These are phyloP conservation scores for Ploceus nigricollis DNA, from an alignment of 2,113 vertebrate genomes.

Conservation along the genomic window DNA sequence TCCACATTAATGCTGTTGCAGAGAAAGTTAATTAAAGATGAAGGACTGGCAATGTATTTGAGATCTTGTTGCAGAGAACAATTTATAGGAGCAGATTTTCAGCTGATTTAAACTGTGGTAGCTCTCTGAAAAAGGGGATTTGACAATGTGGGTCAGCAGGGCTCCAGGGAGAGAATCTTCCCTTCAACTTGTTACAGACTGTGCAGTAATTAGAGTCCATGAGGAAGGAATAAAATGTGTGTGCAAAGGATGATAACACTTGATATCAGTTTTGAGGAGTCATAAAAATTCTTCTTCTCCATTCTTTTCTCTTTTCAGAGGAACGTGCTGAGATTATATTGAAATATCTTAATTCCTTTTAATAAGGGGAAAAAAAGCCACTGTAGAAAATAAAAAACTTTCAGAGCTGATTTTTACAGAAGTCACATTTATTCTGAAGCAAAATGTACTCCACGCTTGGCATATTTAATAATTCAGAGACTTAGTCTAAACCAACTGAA, in stretches of 20 bases:
- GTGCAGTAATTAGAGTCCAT: neutral
- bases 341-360: neutral
- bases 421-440: neutral
- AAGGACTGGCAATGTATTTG: neutral
- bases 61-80: neutral
- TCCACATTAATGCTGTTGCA: neutral
- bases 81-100: neutral
- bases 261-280: neutral
- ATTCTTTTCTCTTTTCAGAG: neutral
- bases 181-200: neutral
- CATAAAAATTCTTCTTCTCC: neutral
- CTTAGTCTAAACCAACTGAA: neutral
- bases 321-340: neutral
- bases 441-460: neutral
- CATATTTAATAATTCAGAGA: neutral
- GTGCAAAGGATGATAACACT: neutral
- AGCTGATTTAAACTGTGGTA: neutral
- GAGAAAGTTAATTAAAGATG: slow-evolving; percentile 6
- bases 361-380: rapidly evolving
- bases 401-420: neutral
- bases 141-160: slow-evolving; percentile 9
- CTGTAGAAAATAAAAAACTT: neutral
- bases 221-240: neutral
- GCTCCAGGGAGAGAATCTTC: neutral
- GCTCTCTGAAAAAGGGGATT: neutral